Evolutionary conservation across 2,797 vertebrate species (phyloP).

Genomic region (Onychomys torridus): DNA sequence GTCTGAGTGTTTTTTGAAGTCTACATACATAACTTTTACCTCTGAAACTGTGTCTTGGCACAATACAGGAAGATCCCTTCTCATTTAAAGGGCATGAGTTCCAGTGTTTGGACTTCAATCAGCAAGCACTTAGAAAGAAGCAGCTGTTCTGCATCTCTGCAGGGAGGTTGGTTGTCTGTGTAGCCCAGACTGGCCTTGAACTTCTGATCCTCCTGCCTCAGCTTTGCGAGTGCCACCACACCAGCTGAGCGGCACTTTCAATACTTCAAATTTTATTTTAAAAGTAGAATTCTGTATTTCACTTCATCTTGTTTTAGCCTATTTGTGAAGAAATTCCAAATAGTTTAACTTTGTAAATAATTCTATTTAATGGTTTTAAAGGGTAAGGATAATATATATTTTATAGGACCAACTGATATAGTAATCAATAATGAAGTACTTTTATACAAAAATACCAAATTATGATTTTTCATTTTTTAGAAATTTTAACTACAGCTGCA

Average conservation of each 20-base stretch:
- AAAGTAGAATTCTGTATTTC: slow-evolving; percentile 8
- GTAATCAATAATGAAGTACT: slow-evolving; percentile 24
- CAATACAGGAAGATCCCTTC: not conserved
- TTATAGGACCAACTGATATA: not conserved
- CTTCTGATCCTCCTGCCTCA: not conserved
- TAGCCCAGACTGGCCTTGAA: not conserved
- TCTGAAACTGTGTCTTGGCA: not conserved
- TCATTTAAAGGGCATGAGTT: slow-evolving; percentile 27
- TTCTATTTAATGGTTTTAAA: slow-evolving; percentile 12
- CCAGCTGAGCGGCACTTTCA: not conserved
- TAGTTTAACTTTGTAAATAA: slow-evolving; percentile 39
- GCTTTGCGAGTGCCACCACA: not conserved
- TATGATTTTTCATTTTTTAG: not conserved
- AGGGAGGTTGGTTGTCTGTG: not conserved
- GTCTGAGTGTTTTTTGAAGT: not conserved
- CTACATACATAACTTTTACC: not conserved
- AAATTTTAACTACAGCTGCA: slow-evolving; percentile 64
- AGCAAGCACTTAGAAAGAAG: not conserved
- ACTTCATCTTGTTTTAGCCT: slow-evolving; percentile 17
- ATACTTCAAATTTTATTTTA: slow-evolving; percentile 37
- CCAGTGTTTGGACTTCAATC: slow-evolving; percentile 42
- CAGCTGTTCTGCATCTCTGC: not conserved
- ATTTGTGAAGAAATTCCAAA: slow-evolving; percentile 12
- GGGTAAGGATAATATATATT: slow-evolving; percentile 2
- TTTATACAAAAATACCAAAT: slow-evolving; percentile 31